Conservation (phyloP, 2,797 vertebrate species). For the Phrynocephalus vlangalii region DNA sequence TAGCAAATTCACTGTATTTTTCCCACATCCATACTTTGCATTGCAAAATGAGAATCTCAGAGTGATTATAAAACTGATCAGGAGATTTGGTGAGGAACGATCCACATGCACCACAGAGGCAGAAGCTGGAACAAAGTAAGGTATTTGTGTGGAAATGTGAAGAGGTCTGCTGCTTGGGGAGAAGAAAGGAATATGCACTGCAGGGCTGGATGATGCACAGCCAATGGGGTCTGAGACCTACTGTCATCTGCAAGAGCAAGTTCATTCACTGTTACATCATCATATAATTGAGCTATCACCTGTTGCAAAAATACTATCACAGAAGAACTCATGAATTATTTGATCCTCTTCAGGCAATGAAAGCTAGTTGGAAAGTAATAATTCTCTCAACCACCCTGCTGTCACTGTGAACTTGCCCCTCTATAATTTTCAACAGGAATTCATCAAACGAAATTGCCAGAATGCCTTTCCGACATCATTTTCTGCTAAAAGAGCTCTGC, state of each 20-base stretch:
- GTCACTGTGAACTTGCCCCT: constrained; percentile 5
- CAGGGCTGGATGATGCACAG: background rate
- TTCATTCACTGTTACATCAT: background rate
- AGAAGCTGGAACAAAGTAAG: background rate
- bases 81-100: background rate
- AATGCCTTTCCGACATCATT: constrained; percentile 25
- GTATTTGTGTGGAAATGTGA: background rate
- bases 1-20: background rate
- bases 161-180: background rate
- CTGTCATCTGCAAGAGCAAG: background rate
- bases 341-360: background rate
- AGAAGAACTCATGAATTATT: constrained; percentile 24
- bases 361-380: constrained; percentile 8
- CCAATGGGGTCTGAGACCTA: background rate
- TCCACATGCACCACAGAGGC: background rate
- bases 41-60: background rate
- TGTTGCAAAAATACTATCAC: constrained; percentile 9
- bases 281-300: constrained; percentile 16
- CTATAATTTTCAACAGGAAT: constrained; percentile 1
- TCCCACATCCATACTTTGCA: background rate
- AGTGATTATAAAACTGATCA: background rate
- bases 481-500: constrained; percentile 12
- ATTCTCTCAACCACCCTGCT: background rate
- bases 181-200: background rate
- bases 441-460: background rate